Evolutionary conservation across 1,140 invertebrate species (phyloP).

Genomic region (Diuraphis noxia): DNA sequence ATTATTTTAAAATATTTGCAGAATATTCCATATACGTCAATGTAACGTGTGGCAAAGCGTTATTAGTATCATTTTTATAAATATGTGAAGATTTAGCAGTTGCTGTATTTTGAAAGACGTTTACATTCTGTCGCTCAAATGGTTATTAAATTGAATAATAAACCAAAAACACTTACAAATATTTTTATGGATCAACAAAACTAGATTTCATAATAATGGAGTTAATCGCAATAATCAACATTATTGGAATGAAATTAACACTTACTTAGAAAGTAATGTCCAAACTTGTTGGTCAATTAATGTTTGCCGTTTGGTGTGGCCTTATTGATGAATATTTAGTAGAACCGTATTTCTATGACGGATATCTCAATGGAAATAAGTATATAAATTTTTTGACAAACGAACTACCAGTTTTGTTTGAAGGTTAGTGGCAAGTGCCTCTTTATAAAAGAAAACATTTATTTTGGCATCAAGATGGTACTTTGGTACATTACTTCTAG

Average conservation of each 20-base stretch:
- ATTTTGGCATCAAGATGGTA: no score
- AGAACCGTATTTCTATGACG: slow-evolving; percentile 58
- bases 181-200: slow-evolving; percentile 9
- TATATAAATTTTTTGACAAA: no score
- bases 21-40: neutral
- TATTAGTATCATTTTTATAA: neutral
- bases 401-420: no score
- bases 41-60: neutral
- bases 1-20: neutral
- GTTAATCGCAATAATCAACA: slow-evolving; percentile 58
- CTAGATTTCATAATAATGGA: slow-evolving; percentile 57
- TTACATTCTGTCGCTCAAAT: neutral
- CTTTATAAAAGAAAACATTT: no score
- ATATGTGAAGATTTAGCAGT: neutral
- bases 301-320: slow-evolving; percentile 59
- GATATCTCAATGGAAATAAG: slow-evolving; percentile 55
- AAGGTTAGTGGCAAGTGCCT: no score
- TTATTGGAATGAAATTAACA: slow-evolving; percentile 57
- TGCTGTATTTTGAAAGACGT: neutral
- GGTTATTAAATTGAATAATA: no score
- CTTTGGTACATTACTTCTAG: no score
- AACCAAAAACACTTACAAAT: neutral
- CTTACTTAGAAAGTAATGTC: slow-evolving; percentile 53
- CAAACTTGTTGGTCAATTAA: slow-evolving; percentile 57
- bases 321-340: slow-evolving; percentile 58